phyloP scores from a whole-genome alignment of 2,888 invertebrate species.

The Lycophotia porphyrea region DNA sequence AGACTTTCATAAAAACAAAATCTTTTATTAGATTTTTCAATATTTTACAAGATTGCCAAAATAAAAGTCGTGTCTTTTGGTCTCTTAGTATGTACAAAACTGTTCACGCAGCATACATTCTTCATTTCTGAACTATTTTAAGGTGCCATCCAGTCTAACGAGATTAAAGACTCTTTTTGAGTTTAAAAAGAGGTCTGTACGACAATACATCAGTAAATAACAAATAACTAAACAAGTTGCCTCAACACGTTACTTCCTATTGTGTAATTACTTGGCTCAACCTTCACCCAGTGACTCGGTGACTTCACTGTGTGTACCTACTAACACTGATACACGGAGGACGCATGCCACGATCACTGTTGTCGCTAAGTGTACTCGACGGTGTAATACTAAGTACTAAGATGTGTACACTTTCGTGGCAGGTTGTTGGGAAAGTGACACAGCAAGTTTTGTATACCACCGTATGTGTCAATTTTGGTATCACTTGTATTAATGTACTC shows the following conservation, averaged over 20 bases:
- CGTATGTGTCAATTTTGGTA: too few relatives aligned
- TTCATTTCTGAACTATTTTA: too few relatives aligned
- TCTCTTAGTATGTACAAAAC: too few relatives aligned
- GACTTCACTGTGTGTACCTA: not conserved
- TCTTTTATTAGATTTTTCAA: too few relatives aligned
- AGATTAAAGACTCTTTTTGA: too few relatives aligned
- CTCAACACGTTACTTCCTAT: slow-evolving; percentile 20
- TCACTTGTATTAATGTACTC: too few relatives aligned
- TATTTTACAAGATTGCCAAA: too few relatives aligned
- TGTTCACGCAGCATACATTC: too few relatives aligned
- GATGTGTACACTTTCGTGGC: slow-evolving; percentile 33
- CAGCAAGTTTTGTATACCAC: too few relatives aligned
- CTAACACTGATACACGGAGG: slow-evolving; percentile 39
- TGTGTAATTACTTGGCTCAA: slow-evolving; percentile 11
- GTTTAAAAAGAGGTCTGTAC: not conserved
- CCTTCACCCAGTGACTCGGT: slow-evolving; percentile 25
- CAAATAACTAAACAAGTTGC: not conserved
- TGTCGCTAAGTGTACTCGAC: slow-evolving; percentile 28
- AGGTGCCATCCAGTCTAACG: not conserved
- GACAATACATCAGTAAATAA: not conserved
- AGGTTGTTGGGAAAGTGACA: not conserved
- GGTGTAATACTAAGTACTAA: slow-evolving; percentile 17
- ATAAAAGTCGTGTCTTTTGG: too few relatives aligned
- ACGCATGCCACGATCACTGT: slow-evolving; percentile 25
- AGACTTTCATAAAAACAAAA: too few relatives aligned